Conservation (phyloP, 92 coral and sea anemone genomes). For the Bergia puertoricense region DNA sequence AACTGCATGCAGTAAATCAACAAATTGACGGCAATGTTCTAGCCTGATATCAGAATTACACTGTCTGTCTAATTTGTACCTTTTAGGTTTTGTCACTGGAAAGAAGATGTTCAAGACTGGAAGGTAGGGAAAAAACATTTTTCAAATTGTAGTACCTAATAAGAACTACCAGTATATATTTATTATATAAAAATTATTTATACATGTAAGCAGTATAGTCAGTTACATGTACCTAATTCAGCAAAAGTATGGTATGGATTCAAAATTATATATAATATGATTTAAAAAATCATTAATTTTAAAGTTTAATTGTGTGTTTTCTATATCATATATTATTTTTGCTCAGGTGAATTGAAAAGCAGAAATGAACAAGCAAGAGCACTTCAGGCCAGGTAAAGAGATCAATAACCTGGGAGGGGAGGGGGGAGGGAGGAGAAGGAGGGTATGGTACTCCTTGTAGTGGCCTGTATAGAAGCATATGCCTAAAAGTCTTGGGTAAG, state of each 20-base stretch:
- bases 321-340: not conserved
- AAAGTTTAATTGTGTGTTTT: not conserved
- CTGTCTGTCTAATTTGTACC: not conserved
- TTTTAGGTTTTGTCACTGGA: conserved; percentile 85
- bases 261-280: no score
- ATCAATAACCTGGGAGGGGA: not conserved
- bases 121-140: conserved; percentile 56
- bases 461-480: no score
- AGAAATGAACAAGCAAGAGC: conserved; percentile 88
- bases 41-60: not conserved
- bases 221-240: no score
- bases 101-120: conserved; percentile 87
- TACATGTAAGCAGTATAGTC: no score
- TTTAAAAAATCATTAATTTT: no score
- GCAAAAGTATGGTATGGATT: no score
- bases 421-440: no score
- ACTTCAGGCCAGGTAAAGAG: conserved; percentile 74
- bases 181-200: no score
- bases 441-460: no score
- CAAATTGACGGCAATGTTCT: not conserved
- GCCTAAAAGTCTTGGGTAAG: no score
- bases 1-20: no score
- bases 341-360: conserved; percentile 91
- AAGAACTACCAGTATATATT: no score
- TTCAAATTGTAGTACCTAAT: not conserved